phyloP scores from a whole-genome alignment of 2,113 vertebrate species.

The Cariama cristata region DNA sequence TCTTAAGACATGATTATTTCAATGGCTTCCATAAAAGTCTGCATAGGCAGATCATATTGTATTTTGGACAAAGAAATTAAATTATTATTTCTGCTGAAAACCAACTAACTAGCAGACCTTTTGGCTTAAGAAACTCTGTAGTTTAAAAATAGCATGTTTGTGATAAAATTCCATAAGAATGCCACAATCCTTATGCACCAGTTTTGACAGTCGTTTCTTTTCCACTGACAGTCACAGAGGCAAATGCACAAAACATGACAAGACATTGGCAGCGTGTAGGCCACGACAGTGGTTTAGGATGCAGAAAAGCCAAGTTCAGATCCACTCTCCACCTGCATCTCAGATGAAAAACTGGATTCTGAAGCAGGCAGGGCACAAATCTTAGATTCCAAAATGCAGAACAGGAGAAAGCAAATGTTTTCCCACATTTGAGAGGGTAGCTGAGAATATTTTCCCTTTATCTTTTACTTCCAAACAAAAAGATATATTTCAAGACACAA shows the following conservation, averaged over 20 bases:
- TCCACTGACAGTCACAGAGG: neutral
- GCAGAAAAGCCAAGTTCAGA: neutral
- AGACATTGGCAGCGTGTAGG: neutral
- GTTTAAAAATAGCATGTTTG: neutral
- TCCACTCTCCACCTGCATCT: neutral
- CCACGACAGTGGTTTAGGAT: neutral
- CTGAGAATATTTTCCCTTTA: neutral
- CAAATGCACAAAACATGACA: neutral
- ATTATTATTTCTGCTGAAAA: neutral
- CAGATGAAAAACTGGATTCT: neutral
- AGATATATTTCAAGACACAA: neutral
- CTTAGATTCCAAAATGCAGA: neutral
- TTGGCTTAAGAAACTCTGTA: neutral
- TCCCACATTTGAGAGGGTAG: neutral
- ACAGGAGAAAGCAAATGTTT: neutral
- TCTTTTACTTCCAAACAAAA: neutral
- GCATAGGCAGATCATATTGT: neutral
- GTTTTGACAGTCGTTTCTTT: neutral
- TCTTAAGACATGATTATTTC: neutral
- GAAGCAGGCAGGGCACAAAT: neutral
- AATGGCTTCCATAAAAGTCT: neutral
- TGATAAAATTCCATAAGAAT: neutral
- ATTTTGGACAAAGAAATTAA: neutral
- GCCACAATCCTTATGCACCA: neutral
- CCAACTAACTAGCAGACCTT: neutral